Conservation (phyloP, 2,113 vertebrate species). For the Holacanthus passer region DNA sequence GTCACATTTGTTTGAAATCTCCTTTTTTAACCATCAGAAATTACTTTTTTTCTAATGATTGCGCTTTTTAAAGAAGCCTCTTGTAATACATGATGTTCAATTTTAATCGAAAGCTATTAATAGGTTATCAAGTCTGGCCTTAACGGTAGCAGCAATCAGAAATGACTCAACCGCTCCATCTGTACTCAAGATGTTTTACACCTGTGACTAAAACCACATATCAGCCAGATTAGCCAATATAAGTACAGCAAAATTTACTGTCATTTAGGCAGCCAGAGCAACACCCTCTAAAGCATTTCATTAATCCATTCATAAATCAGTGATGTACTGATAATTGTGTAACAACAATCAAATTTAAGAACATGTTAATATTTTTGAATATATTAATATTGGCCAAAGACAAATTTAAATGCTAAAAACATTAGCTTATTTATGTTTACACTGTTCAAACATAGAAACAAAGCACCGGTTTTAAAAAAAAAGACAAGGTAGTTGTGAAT, state of each 20-base stretch:
- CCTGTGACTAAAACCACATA: background rate
- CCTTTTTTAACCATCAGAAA: background rate
- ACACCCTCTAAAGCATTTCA: background rate
- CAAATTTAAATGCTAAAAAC: background rate
- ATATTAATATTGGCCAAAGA: background rate
- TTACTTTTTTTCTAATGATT: background rate
- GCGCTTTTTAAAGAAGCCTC: background rate
- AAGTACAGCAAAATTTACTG: background rate
- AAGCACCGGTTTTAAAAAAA: background rate
- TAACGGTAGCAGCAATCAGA: background rate
- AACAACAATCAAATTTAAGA: background rate
- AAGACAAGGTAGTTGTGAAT: background rate
- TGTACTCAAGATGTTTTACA: conserved; percentile 17
- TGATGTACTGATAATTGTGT: background rate
- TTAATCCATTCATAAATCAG: conserved; percentile 10
- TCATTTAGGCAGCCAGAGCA: conserved; percentile 10
- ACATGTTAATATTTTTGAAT: background rate
- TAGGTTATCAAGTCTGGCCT: background rate
- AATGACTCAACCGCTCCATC: conserved; percentile 9
- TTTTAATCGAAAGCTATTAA: conserved; percentile 11
- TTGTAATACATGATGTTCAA: background rate
- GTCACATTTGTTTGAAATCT: background rate
- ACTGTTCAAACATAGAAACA: background rate
- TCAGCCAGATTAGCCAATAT: background rate
- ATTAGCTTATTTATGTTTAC: background rate